phyloP scores from a whole-genome alignment of 2,113 vertebrate species.

The Barnardius zonarius region DNA sequence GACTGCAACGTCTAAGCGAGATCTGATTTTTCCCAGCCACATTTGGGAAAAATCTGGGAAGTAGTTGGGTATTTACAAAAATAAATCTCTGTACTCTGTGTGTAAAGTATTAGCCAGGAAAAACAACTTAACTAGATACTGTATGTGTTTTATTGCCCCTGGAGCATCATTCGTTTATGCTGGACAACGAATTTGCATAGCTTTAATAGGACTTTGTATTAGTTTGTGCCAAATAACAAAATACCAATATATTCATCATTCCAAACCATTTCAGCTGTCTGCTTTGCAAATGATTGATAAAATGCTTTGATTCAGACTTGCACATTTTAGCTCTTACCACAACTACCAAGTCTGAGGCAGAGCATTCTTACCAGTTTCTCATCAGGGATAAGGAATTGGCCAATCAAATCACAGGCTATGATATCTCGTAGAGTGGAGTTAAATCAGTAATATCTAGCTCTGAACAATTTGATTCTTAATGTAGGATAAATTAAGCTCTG shows the following conservation, averaged over 20 bases:
- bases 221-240: conserved; percentile 13
- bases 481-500: background rate
- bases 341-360: background rate
- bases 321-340: background rate
- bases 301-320: background rate
- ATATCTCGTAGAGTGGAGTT: background rate
- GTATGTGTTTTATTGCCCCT: background rate
- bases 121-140: background rate
- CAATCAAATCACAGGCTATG: conserved; percentile 8
- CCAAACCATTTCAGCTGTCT: background rate
- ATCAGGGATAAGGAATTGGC: conserved; percentile 3
- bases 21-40: background rate
- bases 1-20: background rate
- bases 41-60: background rate
- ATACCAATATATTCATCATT: background rate
- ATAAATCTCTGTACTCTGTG: background rate
- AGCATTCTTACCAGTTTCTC: background rate
- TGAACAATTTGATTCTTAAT: conserved; percentile 27
- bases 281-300: conserved; percentile 6
- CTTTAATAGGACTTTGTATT: conserved; percentile 27
- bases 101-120: background rate
- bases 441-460: background rate
- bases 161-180: conserved; percentile 4
- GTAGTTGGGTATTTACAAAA: background rate
- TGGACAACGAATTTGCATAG: background rate